phyloP scores from a whole-genome alignment of 2,797 vertebrate genomes.

The Coluber constrictor region DNA sequence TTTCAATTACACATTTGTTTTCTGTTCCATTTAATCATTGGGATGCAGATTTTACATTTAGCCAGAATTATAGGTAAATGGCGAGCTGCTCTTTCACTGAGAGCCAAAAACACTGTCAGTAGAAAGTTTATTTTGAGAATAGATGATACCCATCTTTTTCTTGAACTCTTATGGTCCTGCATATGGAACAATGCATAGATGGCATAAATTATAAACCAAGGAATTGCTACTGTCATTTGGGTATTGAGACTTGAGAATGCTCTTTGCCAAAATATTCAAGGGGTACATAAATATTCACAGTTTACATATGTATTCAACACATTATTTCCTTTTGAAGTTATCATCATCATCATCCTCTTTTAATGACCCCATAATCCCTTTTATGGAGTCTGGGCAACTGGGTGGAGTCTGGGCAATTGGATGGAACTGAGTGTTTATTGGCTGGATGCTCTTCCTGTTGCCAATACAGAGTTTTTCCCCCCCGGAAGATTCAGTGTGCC shows the following conservation, averaged over 20 bases:
- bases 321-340: background rate
- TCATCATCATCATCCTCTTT: too few relatives aligned
- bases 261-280: background rate
- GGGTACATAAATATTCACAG: background rate
- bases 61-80: background rate
- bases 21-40: constrained; percentile 1
- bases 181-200: background rate
- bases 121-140: background rate
- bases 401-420: too few relatives aligned
- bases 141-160: background rate
- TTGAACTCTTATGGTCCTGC: accelerated
- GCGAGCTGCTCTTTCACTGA: accelerated
- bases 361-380: too few relatives aligned
- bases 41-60: background rate
- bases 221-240: background rate
- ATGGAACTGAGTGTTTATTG: too few relatives aligned
- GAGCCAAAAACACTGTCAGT: background rate
- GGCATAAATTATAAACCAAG: background rate
- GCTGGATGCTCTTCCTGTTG: too few relatives aligned
- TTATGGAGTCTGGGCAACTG: too few relatives aligned
- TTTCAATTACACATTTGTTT: constrained; percentile 1
- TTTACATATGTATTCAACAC: background rate
- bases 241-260: background rate
- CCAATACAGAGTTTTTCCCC: too few relatives aligned
- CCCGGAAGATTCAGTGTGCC: too few relatives aligned